These are phyloP conservation scores for Pipistrellus nathusii DNA, from an alignment of 2,797 vertebrate species.

Conservation along the genomic window DNA sequence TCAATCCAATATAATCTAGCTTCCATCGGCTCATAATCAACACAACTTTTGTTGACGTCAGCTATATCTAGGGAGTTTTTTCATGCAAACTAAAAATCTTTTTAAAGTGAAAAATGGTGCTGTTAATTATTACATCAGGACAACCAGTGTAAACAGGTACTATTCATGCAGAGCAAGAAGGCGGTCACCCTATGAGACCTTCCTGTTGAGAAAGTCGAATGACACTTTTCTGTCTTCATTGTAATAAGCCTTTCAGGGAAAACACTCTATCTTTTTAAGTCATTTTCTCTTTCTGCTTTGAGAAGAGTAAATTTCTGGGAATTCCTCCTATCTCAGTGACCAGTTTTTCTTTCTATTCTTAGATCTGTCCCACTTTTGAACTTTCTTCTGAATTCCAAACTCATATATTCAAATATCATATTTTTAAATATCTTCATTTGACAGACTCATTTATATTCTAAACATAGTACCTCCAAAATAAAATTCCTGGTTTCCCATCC, in stretches of 20 bases:
- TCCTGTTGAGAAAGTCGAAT: background rate
- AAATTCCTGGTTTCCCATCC: background rate
- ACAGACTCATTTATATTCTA: background rate
- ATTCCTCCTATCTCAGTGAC: background rate
- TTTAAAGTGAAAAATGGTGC: background rate
- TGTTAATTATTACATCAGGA: background rate
- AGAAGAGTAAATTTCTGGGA: background rate
- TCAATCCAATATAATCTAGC: background rate
- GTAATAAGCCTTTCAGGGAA: background rate
- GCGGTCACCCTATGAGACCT: background rate
- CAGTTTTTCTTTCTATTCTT: background rate
- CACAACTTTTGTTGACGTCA: background rate
- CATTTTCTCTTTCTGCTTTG: background rate
- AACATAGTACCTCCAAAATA: background rate
- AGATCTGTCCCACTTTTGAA: background rate
- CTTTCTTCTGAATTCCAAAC: background rate
- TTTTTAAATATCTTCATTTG: background rate
- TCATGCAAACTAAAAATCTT: background rate
- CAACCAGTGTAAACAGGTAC: background rate
- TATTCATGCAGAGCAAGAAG: background rate
- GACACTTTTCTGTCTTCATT: background rate
- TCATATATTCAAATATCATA: background rate
- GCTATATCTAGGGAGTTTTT: background rate
- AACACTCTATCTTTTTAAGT: background rate
- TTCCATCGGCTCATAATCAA: background rate